A percentile compares a stretch with the other conserved stretches of the same genome.
phyloP scores from a whole-genome alignment of 1,140 invertebrate genomes.

The Dendroctonus valens region DNA sequence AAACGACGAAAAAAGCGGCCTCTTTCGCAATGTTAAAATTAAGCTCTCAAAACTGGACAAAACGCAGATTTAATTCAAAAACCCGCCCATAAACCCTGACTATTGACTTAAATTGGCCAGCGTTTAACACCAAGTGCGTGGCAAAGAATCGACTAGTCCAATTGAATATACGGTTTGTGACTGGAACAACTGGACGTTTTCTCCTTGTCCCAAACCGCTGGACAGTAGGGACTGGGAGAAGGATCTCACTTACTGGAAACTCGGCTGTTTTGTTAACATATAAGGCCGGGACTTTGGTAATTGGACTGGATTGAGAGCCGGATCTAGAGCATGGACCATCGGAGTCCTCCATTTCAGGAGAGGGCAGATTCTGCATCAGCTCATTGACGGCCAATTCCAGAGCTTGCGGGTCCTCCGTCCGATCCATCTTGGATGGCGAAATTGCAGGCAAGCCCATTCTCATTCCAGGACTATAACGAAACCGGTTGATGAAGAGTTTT shows the following conservation, averaged over 20 bases:
- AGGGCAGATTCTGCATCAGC: conserved; percentile 65
- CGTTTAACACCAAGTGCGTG: too few species aligned
- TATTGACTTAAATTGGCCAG: too few species aligned
- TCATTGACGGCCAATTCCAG: conserved; percentile 66
- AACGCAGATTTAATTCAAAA: too few species aligned
- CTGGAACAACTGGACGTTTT: neutral
- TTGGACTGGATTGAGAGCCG: neutral
- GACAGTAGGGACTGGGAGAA: neutral
- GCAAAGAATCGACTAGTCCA: too few species aligned
- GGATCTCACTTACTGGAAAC: neutral
- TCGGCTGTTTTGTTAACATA: too few species aligned
- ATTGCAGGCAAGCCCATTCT: too few species aligned
- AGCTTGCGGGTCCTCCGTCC: conserved; percentile 63
- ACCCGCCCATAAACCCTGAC: too few species aligned
- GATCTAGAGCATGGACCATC: neutral
- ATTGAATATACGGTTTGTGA: too few species aligned
- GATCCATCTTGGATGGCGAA: conserved; percentile 32
- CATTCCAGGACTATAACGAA: too few species aligned
- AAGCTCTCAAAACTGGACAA: too few species aligned
- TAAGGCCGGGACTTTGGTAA: neutral
- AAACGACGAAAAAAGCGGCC: too few species aligned
- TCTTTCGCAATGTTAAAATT: too few species aligned
- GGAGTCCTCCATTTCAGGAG: conserved; percentile 27
- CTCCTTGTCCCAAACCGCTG: neutral
- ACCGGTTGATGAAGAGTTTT: neutral